phyloP scores from a whole-genome alignment of 2,888 invertebrate genomes.

The Amphipoea lucens region DNA sequence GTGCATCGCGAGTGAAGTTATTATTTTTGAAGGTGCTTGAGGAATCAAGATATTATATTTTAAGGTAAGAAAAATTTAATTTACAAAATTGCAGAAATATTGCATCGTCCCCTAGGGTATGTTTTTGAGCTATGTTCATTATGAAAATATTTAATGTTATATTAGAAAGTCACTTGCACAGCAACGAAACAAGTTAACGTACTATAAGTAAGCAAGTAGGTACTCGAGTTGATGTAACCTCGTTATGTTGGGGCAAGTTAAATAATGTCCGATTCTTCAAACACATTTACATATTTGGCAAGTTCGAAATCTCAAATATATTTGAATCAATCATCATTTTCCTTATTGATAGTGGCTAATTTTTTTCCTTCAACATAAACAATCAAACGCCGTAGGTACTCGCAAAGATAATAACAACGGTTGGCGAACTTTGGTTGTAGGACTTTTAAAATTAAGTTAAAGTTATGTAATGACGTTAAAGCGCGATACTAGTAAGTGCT shows the following conservation, averaged over 20 bases:
- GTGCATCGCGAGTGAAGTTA: constrained; percentile 87
- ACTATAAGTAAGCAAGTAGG: constrained; percentile 81
- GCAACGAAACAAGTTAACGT: constrained; percentile 86
- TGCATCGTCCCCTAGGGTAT: constrained; percentile 29
- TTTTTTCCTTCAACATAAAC: constrained; percentile 41
- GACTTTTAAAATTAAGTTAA: constrained; percentile 36
- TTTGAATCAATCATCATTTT: constrained; percentile 65
- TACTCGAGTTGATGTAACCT: constrained; percentile 86
- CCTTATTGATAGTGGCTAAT: constrained; percentile 53
- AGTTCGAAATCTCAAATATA: constrained; percentile 61
- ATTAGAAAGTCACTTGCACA: constrained; percentile 88
- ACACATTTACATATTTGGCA: constrained; percentile 71
- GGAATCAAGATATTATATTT: constrained; percentile 78
- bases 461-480: constrained; percentile 54
- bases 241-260: constrained; percentile 81
- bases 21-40: constrained; percentile 79
- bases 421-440: constrained; percentile 25
- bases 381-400: constrained; percentile 35
- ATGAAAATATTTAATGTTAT: constrained; percentile 79
- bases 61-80: constrained; percentile 79
- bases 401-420: constrained; percentile 24
- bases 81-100: constrained; percentile 49
- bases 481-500: constrained; percentile 53
- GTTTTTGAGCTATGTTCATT: constrained; percentile 53
- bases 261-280: constrained; percentile 79